Evolutionary conservation across 2,113 vertebrate genomes (phyloP), one percentile per base, ranked within the genome.

Genomic region (Caranx melampygus): DNA sequence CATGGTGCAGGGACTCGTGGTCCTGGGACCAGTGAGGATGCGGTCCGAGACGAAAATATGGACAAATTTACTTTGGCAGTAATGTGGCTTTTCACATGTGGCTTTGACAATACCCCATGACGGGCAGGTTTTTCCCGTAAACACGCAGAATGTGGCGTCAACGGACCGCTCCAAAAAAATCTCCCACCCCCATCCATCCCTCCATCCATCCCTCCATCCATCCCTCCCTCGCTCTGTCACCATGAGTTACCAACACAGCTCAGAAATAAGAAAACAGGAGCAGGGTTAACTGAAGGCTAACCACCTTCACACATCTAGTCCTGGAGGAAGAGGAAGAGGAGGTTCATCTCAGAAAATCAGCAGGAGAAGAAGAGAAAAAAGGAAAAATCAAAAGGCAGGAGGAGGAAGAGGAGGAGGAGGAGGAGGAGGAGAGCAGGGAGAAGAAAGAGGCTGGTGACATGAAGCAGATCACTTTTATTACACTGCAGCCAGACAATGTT

Each of bases 381-480:
- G 2, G 55, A 33, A 51, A 0, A 51, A 49, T 26, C 26, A 26
- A 26, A 26, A 26, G 26, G 26, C 26, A 37, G 37, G 8, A 8
- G 8, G 37, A 37, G 37, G 8, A 8, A 37, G 3, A 37, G 37
- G 37, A 37, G 40, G 3, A 73, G 71, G 65, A 74, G 79, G 94
- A 93, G 88, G 45, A 40, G 45, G 42, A 62, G 86, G 92, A 40
- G 75, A 72, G 21, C 15, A 81, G 44, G 79, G 83, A 82, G 75
- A 73, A 66, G 94, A 95, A 96, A 95, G 94, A 93, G 92, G 91
- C 94, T 91, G 89, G 88, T 96, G 96, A 97, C 94, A 96, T 91
- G 95, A 96, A 96, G 86, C 96, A 97, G 96, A 96, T 91, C 95
- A 84, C 90, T 91, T 92, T 95, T 96, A 95, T 96, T 95, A 92